phyloP scores from a whole-genome alignment of 2,888 invertebrate species.

The Limenitis arthemis region DNA sequence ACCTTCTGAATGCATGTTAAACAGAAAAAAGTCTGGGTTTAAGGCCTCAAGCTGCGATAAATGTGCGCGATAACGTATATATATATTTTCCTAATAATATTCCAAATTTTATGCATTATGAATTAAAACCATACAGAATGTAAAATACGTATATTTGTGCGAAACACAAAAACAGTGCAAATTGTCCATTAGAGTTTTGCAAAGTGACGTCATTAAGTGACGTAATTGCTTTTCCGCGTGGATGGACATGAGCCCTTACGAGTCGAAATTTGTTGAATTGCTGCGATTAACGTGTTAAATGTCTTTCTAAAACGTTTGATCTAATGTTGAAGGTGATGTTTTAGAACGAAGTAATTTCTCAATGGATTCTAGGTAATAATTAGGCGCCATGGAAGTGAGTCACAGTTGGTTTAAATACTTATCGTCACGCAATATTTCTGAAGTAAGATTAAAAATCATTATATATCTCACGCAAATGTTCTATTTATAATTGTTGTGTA shows the following conservation, averaged over 20 bases:
- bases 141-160: constrained; percentile 6
- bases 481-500: constrained; percentile 2
- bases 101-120: neutral
- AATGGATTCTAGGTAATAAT: neutral
- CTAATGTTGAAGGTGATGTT: constrained; percentile 12
- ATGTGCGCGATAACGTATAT: constrained; percentile 8
- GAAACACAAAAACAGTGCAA: constrained; percentile 35
- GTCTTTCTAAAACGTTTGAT: constrained; percentile 48
- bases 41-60: constrained; percentile 38
- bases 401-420: neutral
- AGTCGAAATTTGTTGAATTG: constrained; percentile 64
- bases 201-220: constrained; percentile 66
- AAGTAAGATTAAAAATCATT: constrained; percentile 1
- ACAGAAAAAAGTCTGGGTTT: constrained; percentile 51
- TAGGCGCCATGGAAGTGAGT: neutral
- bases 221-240: constrained; percentile 70
- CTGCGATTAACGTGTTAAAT: constrained; percentile 64
- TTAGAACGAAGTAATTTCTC: constrained; percentile 9
- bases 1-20: constrained; percentile 53
- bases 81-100: neutral
- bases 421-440: constrained; percentile 2
- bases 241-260: constrained; percentile 47
- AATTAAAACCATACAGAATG: neutral
- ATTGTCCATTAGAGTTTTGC: constrained; percentile 61
- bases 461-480: neutral